Evolutionary conservation across 1,140 invertebrate species (phyloP).

Genomic region (Callitettix versicolor): DNA sequence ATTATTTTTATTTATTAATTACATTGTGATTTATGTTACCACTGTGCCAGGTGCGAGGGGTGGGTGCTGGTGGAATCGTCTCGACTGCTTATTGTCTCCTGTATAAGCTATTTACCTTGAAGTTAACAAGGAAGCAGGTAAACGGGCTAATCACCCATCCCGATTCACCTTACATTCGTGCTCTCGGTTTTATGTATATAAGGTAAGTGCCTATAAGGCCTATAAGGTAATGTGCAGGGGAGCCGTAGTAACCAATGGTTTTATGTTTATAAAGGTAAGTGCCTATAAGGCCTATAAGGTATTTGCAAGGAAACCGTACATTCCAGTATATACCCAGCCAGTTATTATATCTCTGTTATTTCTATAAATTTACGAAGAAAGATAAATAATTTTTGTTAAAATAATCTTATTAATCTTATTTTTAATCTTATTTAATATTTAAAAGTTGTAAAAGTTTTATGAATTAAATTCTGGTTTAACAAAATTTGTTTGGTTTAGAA

Average conservation of each 20-base stretch:
- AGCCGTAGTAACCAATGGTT: background rate
- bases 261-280: slow-evolving; percentile 43
- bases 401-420: too few relatives aligned
- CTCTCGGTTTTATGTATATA: slow-evolving; percentile 92
- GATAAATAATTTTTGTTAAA: too few relatives aligned
- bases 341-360: too few relatives aligned
- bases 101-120: slow-evolving; percentile 95
- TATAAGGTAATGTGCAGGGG: slow-evolving; percentile 8
- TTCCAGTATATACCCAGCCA: too few relatives aligned
- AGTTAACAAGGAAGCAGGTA: slow-evolving; percentile 92
- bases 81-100: slow-evolving; percentile 96
- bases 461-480: too few relatives aligned
- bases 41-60: slow-evolving; percentile 74
- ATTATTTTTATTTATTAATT: slow-evolving; percentile 9
- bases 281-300: slow-evolving; percentile 11
- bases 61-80: slow-evolving; percentile 97
- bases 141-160: slow-evolving; percentile 89
- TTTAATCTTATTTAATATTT: too few relatives aligned
- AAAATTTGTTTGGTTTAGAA: too few relatives aligned
- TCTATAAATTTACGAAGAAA: too few relatives aligned
- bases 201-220: slow-evolving; percentile 41
- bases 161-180: slow-evolving; percentile 95
- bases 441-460: too few relatives aligned
- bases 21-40: slow-evolving; percentile 24
- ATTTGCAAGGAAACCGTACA: too few relatives aligned